Base-by-base conservation (phyloP, 1,140 invertebrate genomes). In the Solen grandis region DNA sequence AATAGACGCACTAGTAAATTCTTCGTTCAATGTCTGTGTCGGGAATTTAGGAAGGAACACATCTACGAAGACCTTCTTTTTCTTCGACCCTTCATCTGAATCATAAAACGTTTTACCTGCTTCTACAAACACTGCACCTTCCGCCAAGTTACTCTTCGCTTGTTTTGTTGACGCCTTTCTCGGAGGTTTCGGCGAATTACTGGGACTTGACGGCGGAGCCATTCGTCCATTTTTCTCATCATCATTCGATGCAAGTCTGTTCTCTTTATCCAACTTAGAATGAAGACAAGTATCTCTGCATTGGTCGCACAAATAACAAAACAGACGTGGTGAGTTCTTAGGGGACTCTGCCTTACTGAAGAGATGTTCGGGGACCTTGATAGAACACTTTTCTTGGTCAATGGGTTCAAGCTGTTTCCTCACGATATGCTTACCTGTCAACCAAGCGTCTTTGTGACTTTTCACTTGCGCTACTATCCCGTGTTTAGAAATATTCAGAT, bases 391-490 rank as follows among this genome's bases (percentile, higher is more conserved):
- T 68, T 46, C 81, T 35, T 41, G 68, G 19, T 60, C 55, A 8
- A 16, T 68, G 27, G 16, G 55, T 35, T 22, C 31, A 35, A 27
- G 41, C 46, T 33, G 72, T 59, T 50, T 55, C 38, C 41, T 54
- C 1, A 55, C 72, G 52, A 80, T 38, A 27, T 77, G 62, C 81
- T 87, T 87, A n/a, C 87, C 87, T 8, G 85, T 65, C 22, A 86
- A 66, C 89, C 88, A 90, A 54, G 89, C 89, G 31, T 90, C 89
- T 76, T 85, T 86, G 54, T 90, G 89, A 81, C 86, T 86, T 59
- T 75, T 79, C 4, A 89, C 85, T 14, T 72, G 55, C 2, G 38
- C 46, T 36, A 65, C 31, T 38, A 50, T 8, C 16, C 68, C 50
- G 54, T 50, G 63, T 63, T 52, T 73, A n/a, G 19, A 16, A 0